phyloP scores from a whole-genome alignment of 2,797 vertebrate species.

The Hydrophis major region DNA sequence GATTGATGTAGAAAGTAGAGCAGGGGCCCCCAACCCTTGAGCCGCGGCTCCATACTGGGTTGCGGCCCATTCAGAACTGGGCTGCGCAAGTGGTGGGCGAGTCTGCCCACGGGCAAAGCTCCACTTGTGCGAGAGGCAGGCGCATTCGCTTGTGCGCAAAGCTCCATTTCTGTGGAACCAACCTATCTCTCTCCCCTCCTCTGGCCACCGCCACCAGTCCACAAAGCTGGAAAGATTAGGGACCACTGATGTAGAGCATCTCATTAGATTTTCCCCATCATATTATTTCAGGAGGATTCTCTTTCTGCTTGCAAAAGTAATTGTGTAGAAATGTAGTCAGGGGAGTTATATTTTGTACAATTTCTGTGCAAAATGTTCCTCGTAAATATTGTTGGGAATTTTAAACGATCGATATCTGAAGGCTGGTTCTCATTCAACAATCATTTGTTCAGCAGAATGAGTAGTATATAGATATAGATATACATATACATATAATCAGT shows the following conservation, averaged over 20 bases:
- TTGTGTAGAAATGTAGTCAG: background rate
- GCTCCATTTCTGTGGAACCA: background rate
- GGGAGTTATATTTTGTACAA: background rate
- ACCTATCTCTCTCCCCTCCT: rapidly evolving
- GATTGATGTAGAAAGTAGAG: background rate
- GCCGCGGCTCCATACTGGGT: no score
- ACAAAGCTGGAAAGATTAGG: background rate
- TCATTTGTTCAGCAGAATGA: background rate
- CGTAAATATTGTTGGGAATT: background rate
- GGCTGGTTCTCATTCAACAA: background rate
- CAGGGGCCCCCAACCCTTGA: background rate
- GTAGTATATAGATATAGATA: background rate
- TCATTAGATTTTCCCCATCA: background rate
- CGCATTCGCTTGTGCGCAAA: rapidly evolving
- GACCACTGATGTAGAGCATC: background rate
- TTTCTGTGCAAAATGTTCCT: background rate
- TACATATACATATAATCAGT: background rate
- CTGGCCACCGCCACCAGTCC: background rate
- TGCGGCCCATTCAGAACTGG: background rate
- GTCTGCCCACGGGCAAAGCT: background rate
- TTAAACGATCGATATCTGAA: slow-evolving; percentile 33
- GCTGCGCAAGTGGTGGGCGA: rapidly evolving
- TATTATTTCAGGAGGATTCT: background rate
- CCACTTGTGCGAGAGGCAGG: background rate
- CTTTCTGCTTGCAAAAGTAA: background rate